Percentiles rank a stretch among this genome's conserved stretches.
These are phyloP conservation scores for Delphinus delphis DNA, from an alignment of 2,113 vertebrate species.

Conservation along the genomic window DNA sequence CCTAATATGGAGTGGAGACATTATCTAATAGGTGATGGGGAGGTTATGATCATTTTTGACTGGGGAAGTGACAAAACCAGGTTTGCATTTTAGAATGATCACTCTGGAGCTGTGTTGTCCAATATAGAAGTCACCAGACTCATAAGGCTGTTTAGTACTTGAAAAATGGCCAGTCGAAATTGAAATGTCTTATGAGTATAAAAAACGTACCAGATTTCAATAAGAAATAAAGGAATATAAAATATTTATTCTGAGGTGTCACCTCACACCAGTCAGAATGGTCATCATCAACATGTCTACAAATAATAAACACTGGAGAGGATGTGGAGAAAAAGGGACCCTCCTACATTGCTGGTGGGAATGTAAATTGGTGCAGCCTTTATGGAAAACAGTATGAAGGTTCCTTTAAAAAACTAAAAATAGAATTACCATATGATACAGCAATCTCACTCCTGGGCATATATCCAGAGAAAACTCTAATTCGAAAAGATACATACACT, in stretches of 20 bases:
- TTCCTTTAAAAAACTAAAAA: too few relatives aligned
- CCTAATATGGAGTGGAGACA: neutral
- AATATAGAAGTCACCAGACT: neutral
- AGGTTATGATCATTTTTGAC: neutral
- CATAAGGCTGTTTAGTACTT: neutral
- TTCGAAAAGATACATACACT: neutral
- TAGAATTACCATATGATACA: neutral
- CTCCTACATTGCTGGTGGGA: too few relatives aligned
- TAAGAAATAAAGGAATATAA: neutral
- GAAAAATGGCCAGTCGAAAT: neutral
- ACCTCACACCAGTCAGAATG: too few relatives aligned
- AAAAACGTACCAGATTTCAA: neutral
- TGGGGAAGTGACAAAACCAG: neutral
- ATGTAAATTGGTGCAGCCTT: too few relatives aligned
- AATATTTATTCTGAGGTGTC: neutral
- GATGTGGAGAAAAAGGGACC: too few relatives aligned
- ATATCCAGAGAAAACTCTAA: neutral
- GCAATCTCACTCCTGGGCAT: neutral
- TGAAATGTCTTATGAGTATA: neutral
- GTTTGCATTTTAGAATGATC: neutral
- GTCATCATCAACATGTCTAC: too few relatives aligned
- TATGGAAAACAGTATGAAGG: too few relatives aligned
- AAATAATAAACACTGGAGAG: too few relatives aligned
- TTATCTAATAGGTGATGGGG: neutral
- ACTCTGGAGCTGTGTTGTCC: neutral